These are phyloP conservation scores for Apeira syringaria DNA, from an alignment of 2,888 invertebrate genomes.

Conservation along the genomic window DNA sequence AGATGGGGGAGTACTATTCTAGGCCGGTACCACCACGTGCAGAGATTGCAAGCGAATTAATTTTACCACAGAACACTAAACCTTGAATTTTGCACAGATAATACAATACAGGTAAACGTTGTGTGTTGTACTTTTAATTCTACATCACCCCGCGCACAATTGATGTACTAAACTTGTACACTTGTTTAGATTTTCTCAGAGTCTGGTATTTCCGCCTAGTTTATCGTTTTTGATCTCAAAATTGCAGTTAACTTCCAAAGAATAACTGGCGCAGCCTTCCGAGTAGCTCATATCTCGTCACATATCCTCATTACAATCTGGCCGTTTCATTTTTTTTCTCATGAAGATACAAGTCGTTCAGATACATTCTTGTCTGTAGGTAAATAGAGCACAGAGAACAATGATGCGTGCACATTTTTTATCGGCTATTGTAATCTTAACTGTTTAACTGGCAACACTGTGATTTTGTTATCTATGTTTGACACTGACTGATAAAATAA, in stretches of 20 bases:
- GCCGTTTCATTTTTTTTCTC: conserved; percentile 19
- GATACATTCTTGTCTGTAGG: conserved; percentile 42
- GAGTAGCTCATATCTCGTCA: conserved; percentile 8
- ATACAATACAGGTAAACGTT: too few species aligned
- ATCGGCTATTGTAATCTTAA: conserved; percentile 52
- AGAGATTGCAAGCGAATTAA: too few species aligned
- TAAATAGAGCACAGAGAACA: conserved; percentile 75
- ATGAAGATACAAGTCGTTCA: conserved; percentile 27
- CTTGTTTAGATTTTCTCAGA: too few species aligned
- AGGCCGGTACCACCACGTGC: too few species aligned
- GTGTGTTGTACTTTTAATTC: too few species aligned
- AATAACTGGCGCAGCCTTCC: conserved; percentile 15
- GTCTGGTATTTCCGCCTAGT: not conserved
- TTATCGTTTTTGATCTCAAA: conserved; percentile 9
- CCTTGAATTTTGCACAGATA: too few species aligned
- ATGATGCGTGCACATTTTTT: conserved; percentile 58
- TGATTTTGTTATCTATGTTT: conserved; percentile 43
- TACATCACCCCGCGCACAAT: too few species aligned
- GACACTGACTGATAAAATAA: too few species aligned
- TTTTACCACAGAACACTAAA: too few species aligned
- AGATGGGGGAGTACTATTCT: too few species aligned
- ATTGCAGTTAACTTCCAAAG: conserved; percentile 12
- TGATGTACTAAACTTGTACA: too few species aligned
- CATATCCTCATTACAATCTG: conserved; percentile 20
- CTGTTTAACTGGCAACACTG: conserved; percentile 45